Conservation (phyloP, 1,140 invertebrate genomes). For the Centruroides sculpturatus region DNA sequence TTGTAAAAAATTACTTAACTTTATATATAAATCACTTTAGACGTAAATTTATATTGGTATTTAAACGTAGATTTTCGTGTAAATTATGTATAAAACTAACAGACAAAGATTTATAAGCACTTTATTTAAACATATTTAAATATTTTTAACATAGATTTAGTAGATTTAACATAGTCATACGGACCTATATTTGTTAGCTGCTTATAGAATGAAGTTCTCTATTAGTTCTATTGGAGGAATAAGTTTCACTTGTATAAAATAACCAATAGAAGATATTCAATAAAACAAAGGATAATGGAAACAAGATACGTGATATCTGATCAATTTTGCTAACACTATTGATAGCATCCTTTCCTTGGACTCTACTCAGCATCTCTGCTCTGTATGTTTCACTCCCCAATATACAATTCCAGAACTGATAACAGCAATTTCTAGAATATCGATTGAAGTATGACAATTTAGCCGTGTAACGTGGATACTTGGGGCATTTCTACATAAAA, state of each 20-base stretch:
- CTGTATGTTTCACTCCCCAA: constrained; percentile 46
- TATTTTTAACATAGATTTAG: too few relatives aligned
- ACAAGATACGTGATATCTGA: constrained; percentile 61
- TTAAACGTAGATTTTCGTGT: too few relatives aligned
- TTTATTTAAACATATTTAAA: too few relatives aligned
- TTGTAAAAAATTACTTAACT: too few relatives aligned
- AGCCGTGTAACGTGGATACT: too few relatives aligned
- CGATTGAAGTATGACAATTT: neutral
- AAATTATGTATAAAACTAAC: too few relatives aligned
- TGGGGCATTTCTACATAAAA: too few relatives aligned
- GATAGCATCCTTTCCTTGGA: constrained; percentile 31
- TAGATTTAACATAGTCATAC: too few relatives aligned
- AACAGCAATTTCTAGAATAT: constrained; percentile 6
- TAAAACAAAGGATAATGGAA: constrained; percentile 68
- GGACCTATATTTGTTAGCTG: too few relatives aligned
- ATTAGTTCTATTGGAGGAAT: constrained; percentile 5
- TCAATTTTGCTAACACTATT: constrained; percentile 83
- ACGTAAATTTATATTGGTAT: too few relatives aligned
- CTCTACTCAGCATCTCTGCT: constrained; percentile 19
- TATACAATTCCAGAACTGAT: constrained; percentile 36
- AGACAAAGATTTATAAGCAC: too few relatives aligned
- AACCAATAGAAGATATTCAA: constrained; percentile 82
- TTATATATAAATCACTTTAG: too few relatives aligned
- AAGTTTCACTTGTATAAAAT: constrained; percentile 35
- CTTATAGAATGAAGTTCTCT: neutral